Percentiles rank a stretch among this genome's conserved stretches.
These are phyloP conservation scores for Felis chaus DNA, from an alignment of 2,113 vertebrate species.

Conservation along the genomic window DNA sequence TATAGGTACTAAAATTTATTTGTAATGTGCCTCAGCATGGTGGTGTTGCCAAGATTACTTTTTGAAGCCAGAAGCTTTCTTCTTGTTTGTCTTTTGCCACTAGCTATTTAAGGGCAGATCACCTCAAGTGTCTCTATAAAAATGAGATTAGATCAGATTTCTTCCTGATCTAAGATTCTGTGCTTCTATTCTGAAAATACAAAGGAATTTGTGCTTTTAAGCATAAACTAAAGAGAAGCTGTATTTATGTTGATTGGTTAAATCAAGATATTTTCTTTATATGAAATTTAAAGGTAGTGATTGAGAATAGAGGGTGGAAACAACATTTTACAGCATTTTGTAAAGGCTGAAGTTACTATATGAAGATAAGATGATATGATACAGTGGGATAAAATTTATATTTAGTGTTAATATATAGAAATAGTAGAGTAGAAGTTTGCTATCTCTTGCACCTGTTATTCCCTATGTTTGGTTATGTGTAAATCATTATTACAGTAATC, in stretches of 20 bases:
- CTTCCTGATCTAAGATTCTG: neutral
- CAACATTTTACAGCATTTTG: neutral
- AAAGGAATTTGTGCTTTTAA: neutral
- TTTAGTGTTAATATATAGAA: constrained; percentile 9
- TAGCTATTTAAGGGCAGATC: neutral
- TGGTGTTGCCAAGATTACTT: neutral
- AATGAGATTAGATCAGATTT: neutral
- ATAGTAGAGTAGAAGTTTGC: neutral
- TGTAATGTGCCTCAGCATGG: neutral
- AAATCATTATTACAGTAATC: constrained; percentile 3
- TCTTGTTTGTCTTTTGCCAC: neutral
- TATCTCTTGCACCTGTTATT: neutral
- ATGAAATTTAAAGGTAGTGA: neutral
- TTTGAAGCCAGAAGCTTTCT: neutral
- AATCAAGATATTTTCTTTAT: constrained; percentile 16
- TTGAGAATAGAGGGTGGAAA: neutral
- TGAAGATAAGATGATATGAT: neutral
- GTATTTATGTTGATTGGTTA: neutral
- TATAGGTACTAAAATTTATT: neutral
- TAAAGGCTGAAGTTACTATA: neutral
- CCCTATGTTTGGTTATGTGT: neutral
- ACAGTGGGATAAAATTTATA: neutral
- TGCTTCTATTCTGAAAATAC: constrained; percentile 15
- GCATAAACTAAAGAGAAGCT: neutral
- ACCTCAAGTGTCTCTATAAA: neutral